phyloP scores from a whole-genome alignment of 1,140 invertebrate species.

The Zaprionus davidi region DNA sequence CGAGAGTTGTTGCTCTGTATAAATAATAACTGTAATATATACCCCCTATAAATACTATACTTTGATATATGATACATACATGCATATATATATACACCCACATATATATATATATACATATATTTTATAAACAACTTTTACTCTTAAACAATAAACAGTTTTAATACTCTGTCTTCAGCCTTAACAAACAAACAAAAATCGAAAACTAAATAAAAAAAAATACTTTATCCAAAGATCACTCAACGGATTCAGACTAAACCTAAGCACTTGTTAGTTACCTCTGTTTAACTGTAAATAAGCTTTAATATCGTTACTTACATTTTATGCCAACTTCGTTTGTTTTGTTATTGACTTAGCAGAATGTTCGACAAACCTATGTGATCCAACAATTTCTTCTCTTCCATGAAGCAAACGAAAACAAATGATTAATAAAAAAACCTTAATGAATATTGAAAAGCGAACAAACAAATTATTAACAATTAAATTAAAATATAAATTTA shows the following conservation, averaged over 20 bases:
- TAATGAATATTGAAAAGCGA: slow-evolving; percentile 34
- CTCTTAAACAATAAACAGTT: slow-evolving; percentile 72
- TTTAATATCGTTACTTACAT: slow-evolving; percentile 68
- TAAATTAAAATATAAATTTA: slow-evolving; percentile 66
- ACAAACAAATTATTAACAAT: slow-evolving; percentile 23
- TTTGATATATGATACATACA: slow-evolving; percentile 74
- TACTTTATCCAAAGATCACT: not conserved
- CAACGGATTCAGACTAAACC: slow-evolving; percentile 44
- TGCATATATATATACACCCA: slow-evolving; percentile 51
- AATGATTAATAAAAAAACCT: slow-evolving; percentile 24
- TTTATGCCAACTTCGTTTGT: slow-evolving; percentile 54
- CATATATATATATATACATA: slow-evolving; percentile 43
- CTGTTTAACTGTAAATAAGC: slow-evolving; percentile 75
- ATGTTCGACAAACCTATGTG: slow-evolving; percentile 72
- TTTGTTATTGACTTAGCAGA: slow-evolving; percentile 56
- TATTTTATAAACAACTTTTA: slow-evolving; percentile 83
- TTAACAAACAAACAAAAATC: slow-evolving; percentile 48
- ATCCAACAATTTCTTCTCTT: slow-evolving; percentile 83
- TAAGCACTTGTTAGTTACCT: slow-evolving; percentile 63
- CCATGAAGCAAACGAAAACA: slow-evolving; percentile 70
- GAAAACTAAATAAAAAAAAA: slow-evolving; percentile 30
- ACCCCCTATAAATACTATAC: slow-evolving; percentile 67
- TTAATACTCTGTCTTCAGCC: slow-evolving; percentile 82
- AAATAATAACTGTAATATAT: slow-evolving; percentile 70
- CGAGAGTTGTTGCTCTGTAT: slow-evolving; percentile 56